Evolutionary conservation across 2,797 vertebrate genomes (phyloP).

Genomic region (Poecilia gillii): DNA sequence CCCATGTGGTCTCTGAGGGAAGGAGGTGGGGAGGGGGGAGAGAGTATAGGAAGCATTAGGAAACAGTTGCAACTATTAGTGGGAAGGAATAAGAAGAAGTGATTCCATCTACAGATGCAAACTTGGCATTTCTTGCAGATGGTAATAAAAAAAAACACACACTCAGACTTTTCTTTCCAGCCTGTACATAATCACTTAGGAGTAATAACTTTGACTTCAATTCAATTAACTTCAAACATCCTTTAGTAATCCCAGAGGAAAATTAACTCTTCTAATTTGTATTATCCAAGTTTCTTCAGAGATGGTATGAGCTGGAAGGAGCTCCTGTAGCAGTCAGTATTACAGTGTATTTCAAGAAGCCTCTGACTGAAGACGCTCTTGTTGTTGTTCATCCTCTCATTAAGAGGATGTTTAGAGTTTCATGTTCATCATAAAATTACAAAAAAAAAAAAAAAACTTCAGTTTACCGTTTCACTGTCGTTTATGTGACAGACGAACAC

Average conservation of each 20-base stretch:
- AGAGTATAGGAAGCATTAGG: conserved; percentile 34
- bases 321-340: not conserved
- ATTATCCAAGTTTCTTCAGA: not conserved
- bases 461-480: not conserved
- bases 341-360: not conserved
- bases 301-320: not conserved
- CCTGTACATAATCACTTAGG: not conserved
- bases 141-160: not conserved
- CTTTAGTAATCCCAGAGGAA: not conserved
- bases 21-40: not conserved
- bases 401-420: not conserved
- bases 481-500: not conserved
- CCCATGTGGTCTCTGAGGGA: conserved; percentile 93
- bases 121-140: conserved; percentile 6
- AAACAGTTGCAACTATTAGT: conserved; percentile 20
- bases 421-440: not conserved
- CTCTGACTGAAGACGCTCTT: not conserved
- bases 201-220: not conserved
- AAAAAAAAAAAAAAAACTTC: not conserved
- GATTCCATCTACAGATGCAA: conserved; percentile 25
- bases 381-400: not conserved
- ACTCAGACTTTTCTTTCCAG: not conserved
- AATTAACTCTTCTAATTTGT: not conserved
- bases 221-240: not conserved
- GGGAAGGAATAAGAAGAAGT: conserved; percentile 41